A percentile compares a stretch with the other conserved stretches of the same genome.
phyloP scores from a whole-genome alignment of 2,888 invertebrate species.

The Pachycephus smyrnensis region DNA sequence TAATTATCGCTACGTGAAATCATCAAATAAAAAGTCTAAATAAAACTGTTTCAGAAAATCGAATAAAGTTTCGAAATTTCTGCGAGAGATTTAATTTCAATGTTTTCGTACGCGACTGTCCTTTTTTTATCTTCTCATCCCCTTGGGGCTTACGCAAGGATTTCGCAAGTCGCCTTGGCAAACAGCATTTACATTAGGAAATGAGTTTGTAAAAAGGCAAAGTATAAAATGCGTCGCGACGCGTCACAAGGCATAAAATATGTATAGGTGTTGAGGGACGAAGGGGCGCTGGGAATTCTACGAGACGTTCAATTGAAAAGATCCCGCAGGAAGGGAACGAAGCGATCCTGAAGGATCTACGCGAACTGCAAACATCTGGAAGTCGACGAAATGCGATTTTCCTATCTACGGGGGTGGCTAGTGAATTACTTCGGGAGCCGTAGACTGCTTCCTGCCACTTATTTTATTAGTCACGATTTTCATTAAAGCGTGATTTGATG shows the following conservation, averaged over 20 bases:
- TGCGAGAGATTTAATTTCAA: no score
- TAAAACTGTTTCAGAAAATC: no score
- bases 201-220: slow-evolving; percentile 58
- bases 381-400: slow-evolving; percentile 44
- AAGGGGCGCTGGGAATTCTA: slow-evolving; percentile 16
- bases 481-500: slow-evolving; percentile 56
- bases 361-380: slow-evolving; percentile 35
- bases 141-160: slow-evolving; percentile 8
- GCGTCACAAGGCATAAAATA: slow-evolving; percentile 42
- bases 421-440: slow-evolving; percentile 41
- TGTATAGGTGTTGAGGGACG: slow-evolving; percentile 32
- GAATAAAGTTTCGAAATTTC: no score
- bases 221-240: slow-evolving; percentile 38
- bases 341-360: slow-evolving; percentile 16
- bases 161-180: slow-evolving; percentile 36
- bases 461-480: slow-evolving; percentile 60
- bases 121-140: not conserved
- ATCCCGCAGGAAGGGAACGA: slow-evolving; percentile 24
- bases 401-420: slow-evolving; percentile 29
- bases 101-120: no score
- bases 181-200: slow-evolving; percentile 64
- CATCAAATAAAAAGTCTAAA: no score
- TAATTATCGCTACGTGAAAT: no score
- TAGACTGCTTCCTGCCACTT: slow-evolving; percentile 42
- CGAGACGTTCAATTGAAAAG: slow-evolving; percentile 23